A percentile compares a stretch with the other conserved stretches of the same genome.
These are phyloP conservation scores for Stenurella melanura DNA, from an alignment of 2,888 invertebrate species.

Conservation along the genomic window DNA sequence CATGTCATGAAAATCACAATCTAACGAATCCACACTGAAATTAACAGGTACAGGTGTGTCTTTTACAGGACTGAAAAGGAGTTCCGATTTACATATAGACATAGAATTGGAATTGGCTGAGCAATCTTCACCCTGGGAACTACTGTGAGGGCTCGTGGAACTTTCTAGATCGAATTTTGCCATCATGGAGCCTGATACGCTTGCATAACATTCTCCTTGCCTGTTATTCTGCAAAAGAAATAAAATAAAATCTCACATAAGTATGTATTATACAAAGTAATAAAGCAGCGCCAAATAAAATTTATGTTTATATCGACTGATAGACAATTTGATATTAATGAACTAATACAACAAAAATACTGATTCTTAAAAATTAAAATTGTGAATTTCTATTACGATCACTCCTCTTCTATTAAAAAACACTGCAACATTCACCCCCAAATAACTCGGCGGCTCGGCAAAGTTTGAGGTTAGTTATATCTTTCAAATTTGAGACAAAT, in stretches of 20 bases:
- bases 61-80: slow-evolving; percentile 92
- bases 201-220: slow-evolving; percentile 88
- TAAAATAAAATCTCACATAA: too few species aligned
- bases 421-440: too few species aligned
- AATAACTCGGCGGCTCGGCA: too few species aligned
- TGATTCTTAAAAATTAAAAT: neutral
- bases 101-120: slow-evolving; percentile 86
- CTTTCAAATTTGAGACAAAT: too few species aligned
- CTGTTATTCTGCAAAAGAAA: slow-evolving; percentile 79
- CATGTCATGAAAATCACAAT: slow-evolving; percentile 90
- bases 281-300: too few species aligned
- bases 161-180: slow-evolving; percentile 87
- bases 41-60: slow-evolving; percentile 85
- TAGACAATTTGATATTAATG: slow-evolving; percentile 18
- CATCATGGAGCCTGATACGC: slow-evolving; percentile 87
- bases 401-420: too few species aligned
- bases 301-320: too few species aligned
- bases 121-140: slow-evolving; percentile 85
- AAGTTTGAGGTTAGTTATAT: too few species aligned
- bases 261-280: too few species aligned
- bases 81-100: slow-evolving; percentile 94
- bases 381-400: too few species aligned
- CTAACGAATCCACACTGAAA: slow-evolving; percentile 93
- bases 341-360: slow-evolving; percentile 30
- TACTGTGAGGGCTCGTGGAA: slow-evolving; percentile 84